These are phyloP conservation scores for Drosophila jambulina DNA, from an alignment of 1,140 invertebrate species.

Conservation along the genomic window DNA sequence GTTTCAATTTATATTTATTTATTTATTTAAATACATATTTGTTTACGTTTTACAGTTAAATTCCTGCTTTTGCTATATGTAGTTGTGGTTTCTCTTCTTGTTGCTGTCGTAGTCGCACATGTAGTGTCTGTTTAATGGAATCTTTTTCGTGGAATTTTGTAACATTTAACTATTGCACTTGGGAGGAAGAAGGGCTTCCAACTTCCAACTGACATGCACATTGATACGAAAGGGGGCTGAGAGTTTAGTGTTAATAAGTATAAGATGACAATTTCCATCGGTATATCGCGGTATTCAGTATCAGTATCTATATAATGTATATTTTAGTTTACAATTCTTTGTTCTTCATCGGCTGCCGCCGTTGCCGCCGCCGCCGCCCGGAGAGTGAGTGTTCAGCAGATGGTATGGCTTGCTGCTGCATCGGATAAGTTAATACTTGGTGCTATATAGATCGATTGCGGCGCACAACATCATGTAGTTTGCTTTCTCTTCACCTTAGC, in stretches of 20 bases:
- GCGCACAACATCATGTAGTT: constrained; percentile 44
- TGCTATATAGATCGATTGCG: constrained; percentile 48
- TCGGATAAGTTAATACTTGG: constrained; percentile 57
- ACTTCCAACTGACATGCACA: constrained; percentile 67
- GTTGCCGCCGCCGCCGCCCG: not conserved
- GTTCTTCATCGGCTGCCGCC: constrained; percentile 41
- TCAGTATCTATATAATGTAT: constrained; percentile 62
- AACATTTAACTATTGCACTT: constrained; percentile 80
- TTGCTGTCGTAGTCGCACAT: constrained; percentile 45
- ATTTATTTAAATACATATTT: constrained; percentile 80
- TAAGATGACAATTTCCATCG: constrained; percentile 46
- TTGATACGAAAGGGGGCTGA: constrained; percentile 52
- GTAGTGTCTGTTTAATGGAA: constrained; percentile 38
- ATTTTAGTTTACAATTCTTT: constrained; percentile 64
- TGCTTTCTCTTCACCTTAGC: constrained; percentile 40
- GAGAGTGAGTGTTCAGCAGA: constrained; percentile 15
- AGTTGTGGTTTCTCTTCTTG: constrained; percentile 58
- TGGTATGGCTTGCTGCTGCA: constrained; percentile 44
- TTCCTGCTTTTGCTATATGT: constrained; percentile 83
- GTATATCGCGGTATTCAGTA: constrained; percentile 47
- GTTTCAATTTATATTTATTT: constrained; percentile 79
- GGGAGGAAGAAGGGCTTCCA: constrained; percentile 27
- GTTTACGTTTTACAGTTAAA: constrained; percentile 79
- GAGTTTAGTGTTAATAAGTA: constrained; percentile 49
- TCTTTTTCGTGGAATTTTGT: constrained; percentile 65